Base-by-base conservation (phyloP, 1,140 invertebrate genomes). In the Apis dorsata region DNA sequence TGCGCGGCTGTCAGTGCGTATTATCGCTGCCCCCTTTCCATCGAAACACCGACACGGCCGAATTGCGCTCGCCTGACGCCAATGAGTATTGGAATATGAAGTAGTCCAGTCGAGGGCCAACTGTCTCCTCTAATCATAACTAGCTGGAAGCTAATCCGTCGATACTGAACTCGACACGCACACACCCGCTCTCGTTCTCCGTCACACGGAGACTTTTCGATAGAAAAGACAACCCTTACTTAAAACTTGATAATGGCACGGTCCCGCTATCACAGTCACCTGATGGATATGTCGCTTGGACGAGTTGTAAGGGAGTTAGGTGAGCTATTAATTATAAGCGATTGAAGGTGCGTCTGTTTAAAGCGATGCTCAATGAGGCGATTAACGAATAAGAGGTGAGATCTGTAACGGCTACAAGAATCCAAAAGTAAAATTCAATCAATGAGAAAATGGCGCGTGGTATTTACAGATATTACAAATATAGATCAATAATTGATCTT, bases 91-190 rank as follows among this genome's bases (percentile, higher is more conserved):
- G 79, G 79, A 89, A 90, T 85, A 87, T 84, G 84, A 65, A 90
- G 88, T 88, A 90, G 77, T 78, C 79, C 62, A 73, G 66, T 73
- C 80, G 72, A 86, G 83, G 89, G 85, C 93, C 92, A 93, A 93
- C 93, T 93, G 93, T 94, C 93, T 91, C 88, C 85, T 93, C 91
- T 91, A 92, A 93, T 93, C 93, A 91, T 93, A 91, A 93, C 91
- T 90, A 89, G 87, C 85, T 91, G 83, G 79, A 79, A 90, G 89
- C 88, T 88, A 91, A 92, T 92, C 92, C 86, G 79, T 84, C 84
- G 80, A 78, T 81, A 79, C 63, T 80, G 83, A 85, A 83, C 78
- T 68, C 59, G 17, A 63, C 55, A 51, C 72, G 72, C 85, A 85
- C 83, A 71, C 85, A 77, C 68, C 69, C 65, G n/a, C 68, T 68